Evolutionary conservation across 1,140 invertebrate species (phyloP), one percentile per base, ranked within the genome.

Genomic region (Hylyphantes graminicola): DNA sequence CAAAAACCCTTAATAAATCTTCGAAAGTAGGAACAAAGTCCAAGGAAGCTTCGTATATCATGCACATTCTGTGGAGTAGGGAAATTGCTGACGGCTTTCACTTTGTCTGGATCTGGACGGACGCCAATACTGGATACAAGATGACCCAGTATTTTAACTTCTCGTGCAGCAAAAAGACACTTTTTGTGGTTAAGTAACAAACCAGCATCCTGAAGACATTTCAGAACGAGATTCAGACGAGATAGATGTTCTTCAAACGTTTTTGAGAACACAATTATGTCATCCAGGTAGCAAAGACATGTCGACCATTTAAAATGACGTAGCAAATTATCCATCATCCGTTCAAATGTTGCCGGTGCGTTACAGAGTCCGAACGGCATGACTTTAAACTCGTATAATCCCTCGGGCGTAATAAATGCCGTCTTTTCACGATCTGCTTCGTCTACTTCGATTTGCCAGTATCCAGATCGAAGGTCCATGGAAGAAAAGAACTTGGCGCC

Each of bases 401-500:
- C 61, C n/a, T 85, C 64, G 2, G 50, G 11, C 6, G 83, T 68
- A 15, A 67, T 53, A 67, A 75, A 63, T 64, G 75, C 21, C 10
- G 61, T 77, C 21, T 77, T 68, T 57, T 63, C 72, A 17, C 61
- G 48, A 61, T 82, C 79, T 13, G 13, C 17, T 15, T 59, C 72
- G 19, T 82, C 57, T 17, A 75, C 35, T 4, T 82, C 59, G 10
- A 91, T 35, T 87, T 91, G 92, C 86, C 90, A 89, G 85, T 91
- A 93, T 0, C 92, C 92, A 19, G 87, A 88, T 0, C 86, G 85
- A 68, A 92, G 89, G 88, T 3, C 48, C 85, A 79, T 79, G 3
- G 11, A 53, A 67, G 88, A 87, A 80, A 91, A 92, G 51, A 89
- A 88, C 11, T 80, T 88, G 8, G 87, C 87, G 1, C 84, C 21